These are phyloP conservation scores for Microplitis manilae DNA, from an alignment of 2,888 invertebrate species.

Conservation along the genomic window DNA sequence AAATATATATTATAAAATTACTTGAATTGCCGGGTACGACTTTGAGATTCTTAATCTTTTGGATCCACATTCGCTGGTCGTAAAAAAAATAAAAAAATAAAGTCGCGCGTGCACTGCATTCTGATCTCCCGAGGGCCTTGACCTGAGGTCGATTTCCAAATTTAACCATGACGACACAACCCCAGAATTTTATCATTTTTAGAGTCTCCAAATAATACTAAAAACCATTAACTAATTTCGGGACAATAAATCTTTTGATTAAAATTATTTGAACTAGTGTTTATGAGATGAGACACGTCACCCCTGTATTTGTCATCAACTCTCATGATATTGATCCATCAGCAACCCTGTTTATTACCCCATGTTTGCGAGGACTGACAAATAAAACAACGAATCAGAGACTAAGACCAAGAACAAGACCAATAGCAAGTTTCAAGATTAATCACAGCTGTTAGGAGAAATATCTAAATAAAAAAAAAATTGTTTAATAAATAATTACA, in stretches of 20 bases:
- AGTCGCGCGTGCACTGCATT: conserved; percentile 46
- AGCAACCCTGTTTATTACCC: neutral
- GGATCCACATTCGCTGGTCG: neutral
- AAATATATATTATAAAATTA: neutral
- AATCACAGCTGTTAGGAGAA: neutral
- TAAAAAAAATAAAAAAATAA: conserved; percentile 36
- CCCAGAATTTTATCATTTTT: neutral
- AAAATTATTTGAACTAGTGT: neutral
- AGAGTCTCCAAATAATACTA: neutral
- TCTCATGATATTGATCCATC: neutral
- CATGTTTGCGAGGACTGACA: neutral
- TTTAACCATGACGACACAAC: conserved; percentile 19
- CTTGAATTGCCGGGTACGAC: neutral
- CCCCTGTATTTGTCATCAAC: neutral
- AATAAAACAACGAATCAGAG: neutral
- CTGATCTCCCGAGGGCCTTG: conserved; percentile 47
- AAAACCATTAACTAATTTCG: no score
- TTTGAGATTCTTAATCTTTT: neutral
- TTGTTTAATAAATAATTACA: neutral
- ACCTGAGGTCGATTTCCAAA: conserved; percentile 46
- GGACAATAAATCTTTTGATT: no score
- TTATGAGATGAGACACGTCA: neutral
- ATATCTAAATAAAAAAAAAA: neutral
- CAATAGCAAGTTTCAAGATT: neutral
- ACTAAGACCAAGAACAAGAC: neutral